phyloP scores from a whole-genome alignment of 2,888 invertebrate species.

The Sceliomorpha sp. region DNA sequence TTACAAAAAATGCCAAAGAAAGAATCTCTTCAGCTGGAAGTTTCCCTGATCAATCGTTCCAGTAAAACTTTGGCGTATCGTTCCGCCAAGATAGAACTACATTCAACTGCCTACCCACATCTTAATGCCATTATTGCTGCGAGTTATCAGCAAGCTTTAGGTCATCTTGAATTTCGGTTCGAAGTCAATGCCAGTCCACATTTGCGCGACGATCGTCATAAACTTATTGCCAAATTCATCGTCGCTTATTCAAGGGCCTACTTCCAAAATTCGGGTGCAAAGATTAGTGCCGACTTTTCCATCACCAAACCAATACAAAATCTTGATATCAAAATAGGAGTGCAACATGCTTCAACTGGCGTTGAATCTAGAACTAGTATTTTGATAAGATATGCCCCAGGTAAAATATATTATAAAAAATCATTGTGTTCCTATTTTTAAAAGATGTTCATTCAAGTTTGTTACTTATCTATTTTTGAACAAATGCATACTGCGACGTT shows the following conservation, averaged over 20 bases:
- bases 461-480: too few relatives aligned
- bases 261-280: conserved; percentile 82
- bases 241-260: conserved; percentile 84
- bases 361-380: conserved; percentile 82
- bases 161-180: conserved; percentile 86
- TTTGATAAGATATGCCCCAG: conserved; percentile 83
- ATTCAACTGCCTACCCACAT: conserved; percentile 88
- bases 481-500: too few relatives aligned
- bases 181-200: conserved; percentile 86
- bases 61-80: conserved; percentile 83
- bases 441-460: too few relatives aligned
- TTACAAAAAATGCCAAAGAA: conserved; percentile 81
- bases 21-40: conserved; percentile 80
- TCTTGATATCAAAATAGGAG: conserved; percentile 84
- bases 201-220: conserved; percentile 82
- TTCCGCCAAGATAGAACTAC: conserved; percentile 85
- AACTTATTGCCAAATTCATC: conserved; percentile 83
- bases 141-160: conserved; percentile 84
- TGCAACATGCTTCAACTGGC: conserved; percentile 82
- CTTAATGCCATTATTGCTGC: conserved; percentile 75
- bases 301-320: conserved; percentile 85
- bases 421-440: too few relatives aligned
- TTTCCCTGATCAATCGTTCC: conserved; percentile 82
- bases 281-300: conserved; percentile 84
- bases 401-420: conserved; percentile 63